Evolutionary conservation across 2,797 vertebrate genomes (phyloP).

Genomic region (Rachycentron canadum): DNA sequence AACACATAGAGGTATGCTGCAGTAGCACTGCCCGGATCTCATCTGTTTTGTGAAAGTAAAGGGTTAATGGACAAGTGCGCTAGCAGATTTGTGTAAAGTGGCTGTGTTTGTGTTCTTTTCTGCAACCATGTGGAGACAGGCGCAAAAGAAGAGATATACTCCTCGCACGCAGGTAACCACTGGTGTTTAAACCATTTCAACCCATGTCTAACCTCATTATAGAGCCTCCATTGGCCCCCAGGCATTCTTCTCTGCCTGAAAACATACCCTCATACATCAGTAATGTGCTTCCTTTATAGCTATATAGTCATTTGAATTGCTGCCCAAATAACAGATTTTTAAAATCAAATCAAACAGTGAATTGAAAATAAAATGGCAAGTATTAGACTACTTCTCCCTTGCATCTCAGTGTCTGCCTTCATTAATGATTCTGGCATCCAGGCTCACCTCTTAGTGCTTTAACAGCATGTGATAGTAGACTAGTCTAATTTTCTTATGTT

Average conservation of each 20-base stretch:
- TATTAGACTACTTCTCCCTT: no score
- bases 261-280: neutral
- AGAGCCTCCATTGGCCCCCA: neutral
- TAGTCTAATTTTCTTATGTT: neutral
- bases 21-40: constrained; percentile 3
- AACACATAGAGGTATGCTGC: constrained; percentile 92
- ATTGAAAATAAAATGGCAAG: neutral
- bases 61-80: constrained; percentile 1
- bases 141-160: constrained; percentile 97
- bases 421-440: no score
- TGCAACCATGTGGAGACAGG: constrained; percentile 86
- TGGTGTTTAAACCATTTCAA: constrained; percentile 12
- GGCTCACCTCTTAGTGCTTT: neutral
- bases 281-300: no score
- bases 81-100: constrained; percentile 60
- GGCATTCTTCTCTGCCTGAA: constrained; percentile 5
- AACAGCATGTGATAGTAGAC: neutral
- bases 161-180: constrained; percentile 93
- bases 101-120: constrained; percentile 70
- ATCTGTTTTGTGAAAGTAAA: neutral
- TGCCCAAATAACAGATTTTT: no score
- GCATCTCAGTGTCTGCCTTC: no score
- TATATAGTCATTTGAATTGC: no score
- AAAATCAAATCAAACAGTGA: neutral
- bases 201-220: neutral